These are phyloP conservation scores for Stenopsyche tienmushanensis DNA, from an alignment of 1,140 invertebrate species.

Conservation along the genomic window DNA sequence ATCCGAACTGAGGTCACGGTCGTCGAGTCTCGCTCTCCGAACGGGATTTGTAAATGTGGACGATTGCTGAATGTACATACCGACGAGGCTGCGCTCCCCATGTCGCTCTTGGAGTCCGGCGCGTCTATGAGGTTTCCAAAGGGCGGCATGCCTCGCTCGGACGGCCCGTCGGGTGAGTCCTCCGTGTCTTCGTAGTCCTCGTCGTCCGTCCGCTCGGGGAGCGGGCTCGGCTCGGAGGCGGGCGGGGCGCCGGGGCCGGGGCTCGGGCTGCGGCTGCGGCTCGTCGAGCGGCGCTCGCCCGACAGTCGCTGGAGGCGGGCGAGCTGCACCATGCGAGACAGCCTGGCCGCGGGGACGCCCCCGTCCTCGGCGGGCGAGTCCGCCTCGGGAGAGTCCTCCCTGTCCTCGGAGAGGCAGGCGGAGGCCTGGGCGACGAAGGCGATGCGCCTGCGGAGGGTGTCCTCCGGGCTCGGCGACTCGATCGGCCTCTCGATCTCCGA, in stretches of 20 bases:
- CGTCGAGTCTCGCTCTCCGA: not conserved
- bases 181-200: conserved; percentile 48
- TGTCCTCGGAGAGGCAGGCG: conserved; percentile 48
- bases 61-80: too few relatives aligned
- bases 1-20: not conserved
- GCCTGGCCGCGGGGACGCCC: conserved; percentile 45
- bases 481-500: conserved; percentile 50
- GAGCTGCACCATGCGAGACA: conserved; percentile 53
- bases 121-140: conserved; percentile 53
- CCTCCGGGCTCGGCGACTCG: conserved; percentile 52
- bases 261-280: not conserved
- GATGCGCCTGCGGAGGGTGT: conserved; percentile 49
- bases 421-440: conserved; percentile 51
- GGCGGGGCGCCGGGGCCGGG: not conserved
- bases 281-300: not conserved
- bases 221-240: conserved; percentile 1
- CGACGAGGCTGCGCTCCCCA: conserved; percentile 42
- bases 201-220: conserved; percentile 40
- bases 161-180: conserved; percentile 49
- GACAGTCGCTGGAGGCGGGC: conserved; percentile 44
- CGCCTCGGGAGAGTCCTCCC: conserved; percentile 43
- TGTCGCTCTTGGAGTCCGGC: conserved; percentile 43
- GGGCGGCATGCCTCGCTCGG: conserved; percentile 46
- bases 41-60: too few relatives aligned
- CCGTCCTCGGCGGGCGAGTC: conserved; percentile 39